phyloP scores from a whole-genome alignment of 37 sponge, comb jelly and placozoan genomes.

The Cliona cf. orientalis region DNA sequence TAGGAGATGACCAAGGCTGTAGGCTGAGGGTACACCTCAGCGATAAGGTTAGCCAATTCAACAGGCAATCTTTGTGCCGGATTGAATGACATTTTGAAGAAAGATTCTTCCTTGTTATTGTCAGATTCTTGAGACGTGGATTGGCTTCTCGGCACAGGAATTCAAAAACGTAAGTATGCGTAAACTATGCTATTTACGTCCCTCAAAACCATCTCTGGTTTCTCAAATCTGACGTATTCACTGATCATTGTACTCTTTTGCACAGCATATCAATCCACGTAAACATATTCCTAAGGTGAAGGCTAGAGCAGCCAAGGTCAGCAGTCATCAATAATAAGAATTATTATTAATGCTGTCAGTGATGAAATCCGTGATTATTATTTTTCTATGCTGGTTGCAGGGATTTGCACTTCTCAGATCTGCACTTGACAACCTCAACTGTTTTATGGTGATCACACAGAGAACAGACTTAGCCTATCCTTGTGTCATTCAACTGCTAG shows the following conservation, averaged over 20 bases:
- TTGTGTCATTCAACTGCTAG: constrained; percentile 15
- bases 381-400: too few relatives aligned
- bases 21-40: constrained; percentile 37
- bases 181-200: too few relatives aligned
- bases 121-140: constrained; percentile 44
- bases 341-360: too few relatives aligned
- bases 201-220: too few relatives aligned
- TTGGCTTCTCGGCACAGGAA: constrained; percentile 48
- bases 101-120: too few relatives aligned
- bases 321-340: too few relatives aligned
- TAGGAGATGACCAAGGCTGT: constrained; percentile 23
- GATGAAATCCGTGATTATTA: too few relatives aligned
- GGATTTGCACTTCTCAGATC: constrained; percentile 38
- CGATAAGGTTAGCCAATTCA: constrained; percentile 39
- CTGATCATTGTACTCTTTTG: background rate
- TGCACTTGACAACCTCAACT: constrained; percentile 33
- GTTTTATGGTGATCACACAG: constrained; percentile 39
- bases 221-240: too few relatives aligned
- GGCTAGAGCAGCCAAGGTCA: constrained; percentile 12
- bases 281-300: background rate
- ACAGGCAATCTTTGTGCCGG: background rate
- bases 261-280: constrained; percentile 15
- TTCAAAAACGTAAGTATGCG: constrained; percentile 50
- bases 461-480: background rate
- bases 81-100: background rate